Conservation (phyloP, 1,140 invertebrate genomes). For the Panulirus ornatus region DNA sequence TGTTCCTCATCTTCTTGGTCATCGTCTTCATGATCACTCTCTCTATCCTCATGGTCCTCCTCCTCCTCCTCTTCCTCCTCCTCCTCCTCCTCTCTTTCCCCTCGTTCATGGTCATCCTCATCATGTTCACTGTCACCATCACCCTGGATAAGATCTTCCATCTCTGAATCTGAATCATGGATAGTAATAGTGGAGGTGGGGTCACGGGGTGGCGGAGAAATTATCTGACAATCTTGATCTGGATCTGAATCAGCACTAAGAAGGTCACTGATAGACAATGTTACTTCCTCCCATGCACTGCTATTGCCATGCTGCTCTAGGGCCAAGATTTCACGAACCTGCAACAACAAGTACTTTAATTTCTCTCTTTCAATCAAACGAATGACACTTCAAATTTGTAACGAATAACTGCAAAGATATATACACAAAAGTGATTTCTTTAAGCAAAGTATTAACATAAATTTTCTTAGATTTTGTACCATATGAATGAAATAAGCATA, state of each 20-base stretch:
- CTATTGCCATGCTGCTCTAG: slow-evolving; percentile 54
- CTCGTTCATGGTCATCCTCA: slow-evolving; percentile 47
- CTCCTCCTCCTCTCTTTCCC: slow-evolving; percentile 48
- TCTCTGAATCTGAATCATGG: slow-evolving; percentile 72
- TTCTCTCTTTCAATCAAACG: no score
- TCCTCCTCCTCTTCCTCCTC: slow-evolving; percentile 22
- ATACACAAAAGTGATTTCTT: no score
- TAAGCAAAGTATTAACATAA: no score
- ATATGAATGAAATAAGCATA: no score
- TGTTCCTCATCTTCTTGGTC: slow-evolving; percentile 41
- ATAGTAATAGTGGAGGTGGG: slow-evolving; percentile 74
- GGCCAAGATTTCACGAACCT: slow-evolving; percentile 67
- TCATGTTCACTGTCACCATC: slow-evolving; percentile 34
- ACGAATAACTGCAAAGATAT: no score
- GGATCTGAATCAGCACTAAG: slow-evolving; percentile 42
- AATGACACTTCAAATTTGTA: no score
- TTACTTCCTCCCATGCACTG: slow-evolving; percentile 59
- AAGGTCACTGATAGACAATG: slow-evolving; percentile 65
- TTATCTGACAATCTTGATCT: slow-evolving; percentile 74
- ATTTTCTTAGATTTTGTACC: no score
- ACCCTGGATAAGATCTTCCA: slow-evolving; percentile 39
- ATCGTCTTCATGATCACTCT: slow-evolving; percentile 38
- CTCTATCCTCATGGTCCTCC: neutral
- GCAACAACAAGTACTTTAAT: neutral
- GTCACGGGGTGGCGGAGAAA: slow-evolving; percentile 71